Conservation (phyloP, 2,797 vertebrate genomes). For the Austrolebias charrua region DNA sequence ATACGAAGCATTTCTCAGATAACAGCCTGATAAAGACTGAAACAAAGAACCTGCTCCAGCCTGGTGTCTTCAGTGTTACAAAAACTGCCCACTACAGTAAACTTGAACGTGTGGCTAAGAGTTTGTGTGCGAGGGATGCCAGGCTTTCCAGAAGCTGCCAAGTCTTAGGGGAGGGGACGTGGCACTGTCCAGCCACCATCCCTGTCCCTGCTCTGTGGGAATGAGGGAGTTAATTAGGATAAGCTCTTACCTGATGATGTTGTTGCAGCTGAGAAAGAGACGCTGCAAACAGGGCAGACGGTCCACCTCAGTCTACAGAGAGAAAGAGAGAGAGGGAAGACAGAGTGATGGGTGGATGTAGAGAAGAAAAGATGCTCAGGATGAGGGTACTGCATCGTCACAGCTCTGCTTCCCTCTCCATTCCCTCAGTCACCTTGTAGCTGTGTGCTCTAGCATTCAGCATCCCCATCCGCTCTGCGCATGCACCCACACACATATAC, state of each 20-base stretch:
- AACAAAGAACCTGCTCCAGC: constrained; percentile 9
- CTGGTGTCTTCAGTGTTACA: constrained; percentile 36
- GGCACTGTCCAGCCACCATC: constrained; percentile 47
- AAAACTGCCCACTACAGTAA: constrained; percentile 36
- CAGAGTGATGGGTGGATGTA: constrained; percentile 54
- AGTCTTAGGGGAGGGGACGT: constrained; percentile 40
- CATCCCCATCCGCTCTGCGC: constrained; percentile 78
- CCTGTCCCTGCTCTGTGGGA: constrained; percentile 47
- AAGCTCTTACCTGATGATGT: constrained; percentile 92
- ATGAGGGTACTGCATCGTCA: constrained; percentile 65
- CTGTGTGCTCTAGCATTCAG: constrained; percentile 76
- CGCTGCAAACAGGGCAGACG: constrained; percentile 91
- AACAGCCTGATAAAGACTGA: neutral
- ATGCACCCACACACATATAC: constrained; percentile 62
- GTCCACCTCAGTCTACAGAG: constrained; percentile 92
- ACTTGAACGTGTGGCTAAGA: constrained; percentile 20
- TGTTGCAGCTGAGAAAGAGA: constrained; percentile 97
- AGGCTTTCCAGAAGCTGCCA: constrained; percentile 38
- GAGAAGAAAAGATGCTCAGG: constrained; percentile 50
- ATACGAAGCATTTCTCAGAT: constrained; percentile 11
- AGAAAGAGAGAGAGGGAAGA: constrained; percentile 57
- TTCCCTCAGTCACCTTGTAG: constrained; percentile 82
- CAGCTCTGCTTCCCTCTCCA: constrained; percentile 70
- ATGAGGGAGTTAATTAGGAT: constrained; percentile 65
- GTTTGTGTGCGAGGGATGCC: constrained; percentile 26